These are phyloP conservation scores for Palythoa grandiflora DNA, from an alignment of 92 coral and sea anemone species.

Conservation along the genomic window DNA sequence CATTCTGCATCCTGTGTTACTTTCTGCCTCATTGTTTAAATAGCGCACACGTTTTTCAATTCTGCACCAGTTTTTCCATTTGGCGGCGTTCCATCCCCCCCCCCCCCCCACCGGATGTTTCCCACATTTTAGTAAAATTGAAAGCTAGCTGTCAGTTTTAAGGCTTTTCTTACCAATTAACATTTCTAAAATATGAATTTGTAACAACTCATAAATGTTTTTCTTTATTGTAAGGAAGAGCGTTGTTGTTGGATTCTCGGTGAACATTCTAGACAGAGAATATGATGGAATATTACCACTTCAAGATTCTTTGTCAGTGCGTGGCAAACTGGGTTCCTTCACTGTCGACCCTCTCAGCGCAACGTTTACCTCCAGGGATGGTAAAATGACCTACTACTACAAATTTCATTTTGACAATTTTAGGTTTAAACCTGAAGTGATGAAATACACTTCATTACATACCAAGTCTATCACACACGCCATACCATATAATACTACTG, in stretches of 20 bases:
- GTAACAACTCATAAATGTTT: background rate
- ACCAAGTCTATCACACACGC: no score
- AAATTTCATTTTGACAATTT: no score
- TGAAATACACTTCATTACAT: background rate
- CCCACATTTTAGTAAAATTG: no score
- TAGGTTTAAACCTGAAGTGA: background rate
- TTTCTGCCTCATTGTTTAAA: no score
- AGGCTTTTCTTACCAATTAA: no score
- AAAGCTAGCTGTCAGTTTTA: no score
- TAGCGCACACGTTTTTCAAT: no score
- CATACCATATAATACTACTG: no score
- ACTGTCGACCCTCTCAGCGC: constrained; percentile 7
- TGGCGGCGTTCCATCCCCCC: no score
- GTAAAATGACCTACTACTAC: background rate
- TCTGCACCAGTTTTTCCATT: no score
- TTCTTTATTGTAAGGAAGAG: constrained; percentile 31
- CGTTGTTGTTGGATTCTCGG: constrained; percentile 32
- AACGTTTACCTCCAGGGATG: constrained; percentile 20
- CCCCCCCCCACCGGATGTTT: no score
- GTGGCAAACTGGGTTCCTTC: background rate
- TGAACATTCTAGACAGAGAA: constrained; percentile 11
- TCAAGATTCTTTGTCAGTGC: constrained; percentile 3
- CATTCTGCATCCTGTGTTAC: no score
- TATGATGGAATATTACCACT: constrained; percentile 20
- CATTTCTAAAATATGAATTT: background rate